Conservation (phyloP, 2,113 vertebrate genomes). For the Acrocephalus kingi region DNA sequence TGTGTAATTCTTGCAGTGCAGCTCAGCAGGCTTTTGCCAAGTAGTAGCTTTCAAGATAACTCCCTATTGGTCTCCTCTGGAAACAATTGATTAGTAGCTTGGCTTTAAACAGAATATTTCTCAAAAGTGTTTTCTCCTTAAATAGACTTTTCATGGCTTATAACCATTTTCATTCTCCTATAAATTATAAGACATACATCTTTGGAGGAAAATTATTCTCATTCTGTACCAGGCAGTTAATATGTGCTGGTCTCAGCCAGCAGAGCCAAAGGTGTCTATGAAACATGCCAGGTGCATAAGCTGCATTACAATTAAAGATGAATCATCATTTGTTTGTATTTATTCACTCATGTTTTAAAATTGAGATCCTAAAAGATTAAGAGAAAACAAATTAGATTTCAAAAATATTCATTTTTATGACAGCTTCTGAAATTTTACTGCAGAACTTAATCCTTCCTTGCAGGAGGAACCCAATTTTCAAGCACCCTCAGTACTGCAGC, state of each 20-base stretch:
- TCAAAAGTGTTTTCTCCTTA: constrained; percentile 26
- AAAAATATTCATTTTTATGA: neutral
- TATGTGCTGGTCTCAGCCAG: neutral
- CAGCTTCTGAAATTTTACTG: neutral
- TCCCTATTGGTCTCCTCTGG: neutral
- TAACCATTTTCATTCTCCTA: neutral
- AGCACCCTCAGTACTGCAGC: neutral
- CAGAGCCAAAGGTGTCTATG: neutral
- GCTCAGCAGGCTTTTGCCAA: constrained; percentile 35
- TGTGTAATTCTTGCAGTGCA: neutral
- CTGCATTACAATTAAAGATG: constrained; percentile 24
- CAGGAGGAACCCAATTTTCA: neutral
- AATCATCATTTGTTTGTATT: constrained; percentile 28
- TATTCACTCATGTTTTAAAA: constrained; percentile 11
- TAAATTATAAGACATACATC: neutral
- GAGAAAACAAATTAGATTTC: neutral
- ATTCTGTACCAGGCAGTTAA: neutral
- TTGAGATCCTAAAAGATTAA: neutral
- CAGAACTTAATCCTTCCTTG: neutral
- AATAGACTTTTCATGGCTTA: neutral
- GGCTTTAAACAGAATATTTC: constrained; percentile 5
- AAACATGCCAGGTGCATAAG: neutral
- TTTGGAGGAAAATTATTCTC: neutral
- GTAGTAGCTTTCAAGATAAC: constrained; percentile 4
- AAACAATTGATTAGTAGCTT: constrained; percentile 14